Evolutionary conservation across 2,888 invertebrate genomes (phyloP), one percentile per base, ranked within the genome.

Genomic region (Embidobia sp.): DNA sequence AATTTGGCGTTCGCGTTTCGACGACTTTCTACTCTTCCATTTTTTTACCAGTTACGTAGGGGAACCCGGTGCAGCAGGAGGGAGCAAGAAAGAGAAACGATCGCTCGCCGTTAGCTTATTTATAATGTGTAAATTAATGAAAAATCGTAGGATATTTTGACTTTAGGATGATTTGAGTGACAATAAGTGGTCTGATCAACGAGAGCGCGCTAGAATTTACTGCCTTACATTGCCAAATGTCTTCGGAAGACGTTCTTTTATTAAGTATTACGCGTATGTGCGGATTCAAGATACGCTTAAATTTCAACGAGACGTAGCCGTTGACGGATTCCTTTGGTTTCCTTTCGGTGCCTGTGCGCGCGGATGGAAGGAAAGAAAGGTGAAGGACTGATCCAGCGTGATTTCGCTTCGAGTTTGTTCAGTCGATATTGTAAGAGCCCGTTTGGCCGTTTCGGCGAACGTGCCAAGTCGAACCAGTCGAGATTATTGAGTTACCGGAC

Each of bases 151-250:
- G 46, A 66, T 73, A 73, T 49, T 75, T 76, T 75, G 46, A 67
- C 49, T 35, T 72, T 75, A 48, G 61, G 31, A 75, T 75, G 61
- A 55, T 59, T 69, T 76, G 44, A 48, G 55, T 61, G 72, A 77
- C 77, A 77, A 77, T 72, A 77, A 77, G 19, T 59, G 48, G 18
- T 63, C 19, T 49, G 61, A 75, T 63, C 40, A 46, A 51, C 48
- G 49, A 35, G 42, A 57, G 55, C 64, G 73, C 33, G 63, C 42
- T 51, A 55, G 53, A 53, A 27, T 76, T 79, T 80, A 85, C 84
- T 85, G 86, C 86, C 86, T 85, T 83, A 79, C 63, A 64, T 87
- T 85, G 87, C 85, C 86, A 85, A 86, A 85, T 83, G 81, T 81
- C 79, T 83, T 80, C 66, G 75, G 48, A 79, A 27, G 51, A 73